Conservation (phyloP, 2,113 vertebrate species). For the Spermophilus dauricus region DNA sequence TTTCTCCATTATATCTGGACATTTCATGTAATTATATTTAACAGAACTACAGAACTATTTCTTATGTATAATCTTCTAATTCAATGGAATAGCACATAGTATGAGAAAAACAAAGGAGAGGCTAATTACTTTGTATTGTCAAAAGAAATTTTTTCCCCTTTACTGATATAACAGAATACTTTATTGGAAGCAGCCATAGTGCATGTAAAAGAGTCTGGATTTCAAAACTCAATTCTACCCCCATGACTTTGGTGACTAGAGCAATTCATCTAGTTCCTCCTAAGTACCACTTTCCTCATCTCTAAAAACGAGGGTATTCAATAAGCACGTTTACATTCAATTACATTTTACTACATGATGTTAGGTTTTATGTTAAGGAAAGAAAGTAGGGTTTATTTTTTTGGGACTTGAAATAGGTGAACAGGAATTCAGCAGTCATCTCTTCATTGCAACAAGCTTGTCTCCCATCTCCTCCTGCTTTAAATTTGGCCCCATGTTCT, state of each 20-base stretch:
- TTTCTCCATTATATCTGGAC: not conserved
- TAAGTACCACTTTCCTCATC: not conserved
- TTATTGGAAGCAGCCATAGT: not conserved
- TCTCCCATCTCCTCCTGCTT: not conserved
- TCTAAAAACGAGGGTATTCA: constrained; percentile 38
- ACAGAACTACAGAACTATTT: not conserved
- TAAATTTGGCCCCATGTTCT: not conserved
- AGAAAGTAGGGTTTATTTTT: not conserved
- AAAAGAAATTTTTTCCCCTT: not conserved
- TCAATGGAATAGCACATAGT: not conserved
- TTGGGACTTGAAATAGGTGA: not conserved
- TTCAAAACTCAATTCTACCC: not conserved
- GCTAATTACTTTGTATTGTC: not conserved
- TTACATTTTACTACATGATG: not conserved
- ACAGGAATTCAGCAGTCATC: not conserved
- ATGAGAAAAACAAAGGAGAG: not conserved
- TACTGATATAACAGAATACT: not conserved
- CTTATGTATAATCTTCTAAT: not conserved
- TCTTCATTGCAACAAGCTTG: not conserved
- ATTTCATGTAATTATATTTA: not conserved
- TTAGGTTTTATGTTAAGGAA: not conserved
- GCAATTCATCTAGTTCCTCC: not conserved
- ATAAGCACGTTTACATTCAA: not conserved
- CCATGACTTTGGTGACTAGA: not conserved
- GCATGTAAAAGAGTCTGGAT: not conserved